Conservation (phyloP, 2,888 invertebrate genomes). For the Lottia gigantea region DNA sequence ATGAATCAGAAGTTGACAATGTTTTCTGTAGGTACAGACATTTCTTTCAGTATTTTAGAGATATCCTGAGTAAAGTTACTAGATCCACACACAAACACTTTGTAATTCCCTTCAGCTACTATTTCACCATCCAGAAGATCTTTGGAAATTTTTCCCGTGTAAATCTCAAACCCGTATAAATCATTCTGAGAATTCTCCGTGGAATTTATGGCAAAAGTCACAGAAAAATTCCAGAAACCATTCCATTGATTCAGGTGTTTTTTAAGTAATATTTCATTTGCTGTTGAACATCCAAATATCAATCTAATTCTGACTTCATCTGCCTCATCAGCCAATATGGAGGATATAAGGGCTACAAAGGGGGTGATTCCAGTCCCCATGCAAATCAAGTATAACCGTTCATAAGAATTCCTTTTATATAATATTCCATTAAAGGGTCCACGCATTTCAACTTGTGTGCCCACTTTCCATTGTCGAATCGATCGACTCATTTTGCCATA, state of each 20-base stretch:
- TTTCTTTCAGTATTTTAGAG: neutral
- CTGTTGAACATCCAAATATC: conserved; percentile 74
- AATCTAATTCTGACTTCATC: conserved; percentile 77
- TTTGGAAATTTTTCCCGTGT: neutral
- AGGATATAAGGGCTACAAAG: conserved; percentile 75
- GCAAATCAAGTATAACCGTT: conserved; percentile 70
- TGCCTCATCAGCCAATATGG: conserved; percentile 76
- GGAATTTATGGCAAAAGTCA: conserved; percentile 73
- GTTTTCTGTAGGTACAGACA: neutral
- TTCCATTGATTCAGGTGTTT: conserved; percentile 74
- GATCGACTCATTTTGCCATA: conserved; percentile 74
- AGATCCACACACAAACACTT: neutral
- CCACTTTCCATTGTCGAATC: conserved; percentile 70
- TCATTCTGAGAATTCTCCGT: neutral
- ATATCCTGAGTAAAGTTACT: neutral
- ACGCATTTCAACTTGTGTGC: conserved; percentile 75
- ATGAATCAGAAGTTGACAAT: neutral
- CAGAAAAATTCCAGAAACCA: conserved; percentile 81
- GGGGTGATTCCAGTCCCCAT: conserved; percentile 85
- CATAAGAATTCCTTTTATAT: conserved; percentile 62
- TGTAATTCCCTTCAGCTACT: neutral
- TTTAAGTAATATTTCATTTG: conserved; percentile 75
- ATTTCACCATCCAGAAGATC: neutral
- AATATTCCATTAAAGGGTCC: conserved; percentile 79
- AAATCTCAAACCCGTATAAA: neutral